A percentile compares a stretch with the other conserved stretches of the same genome.
Conservation (phyloP, 2,888 invertebrate species). For the Lochmaea crataegi region DNA sequence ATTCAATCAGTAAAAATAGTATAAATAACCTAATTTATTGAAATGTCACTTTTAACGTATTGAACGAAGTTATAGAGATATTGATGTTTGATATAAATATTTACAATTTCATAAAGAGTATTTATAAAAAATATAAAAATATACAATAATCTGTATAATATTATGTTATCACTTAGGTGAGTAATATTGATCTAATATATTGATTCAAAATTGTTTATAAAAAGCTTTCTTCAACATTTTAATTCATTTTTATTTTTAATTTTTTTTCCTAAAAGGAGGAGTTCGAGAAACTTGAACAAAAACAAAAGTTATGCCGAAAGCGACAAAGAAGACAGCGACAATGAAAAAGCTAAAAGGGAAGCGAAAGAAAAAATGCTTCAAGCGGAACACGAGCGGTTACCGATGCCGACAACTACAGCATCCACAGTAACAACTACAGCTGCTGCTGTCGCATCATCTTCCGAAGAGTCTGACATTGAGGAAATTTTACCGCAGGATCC, state of each 20-base stretch:
- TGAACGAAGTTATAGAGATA: no score
- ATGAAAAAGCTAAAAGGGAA: constrained; percentile 19
- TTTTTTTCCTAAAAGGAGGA: constrained; percentile 57
- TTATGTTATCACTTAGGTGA: not conserved
- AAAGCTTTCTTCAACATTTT: no score
- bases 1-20: no score
- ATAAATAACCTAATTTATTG: no score
- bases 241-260: no score
- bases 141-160: not conserved
- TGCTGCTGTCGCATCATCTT: not conserved
- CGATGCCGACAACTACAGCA: constrained; percentile 47
- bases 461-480: constrained; percentile 72
- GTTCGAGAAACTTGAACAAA: constrained; percentile 71
- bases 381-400: constrained; percentile 14
- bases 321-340: constrained; percentile 58
- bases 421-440: not conserved
- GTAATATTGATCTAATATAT: not conserved
- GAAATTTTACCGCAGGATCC: constrained; percentile 73
- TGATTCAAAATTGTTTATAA: not conserved
- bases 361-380: constrained; percentile 43
- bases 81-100: no score
- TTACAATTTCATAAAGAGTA: no score
- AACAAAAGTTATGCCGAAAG: constrained; percentile 66
- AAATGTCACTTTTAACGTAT: no score
- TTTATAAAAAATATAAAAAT: not conserved